Base-by-base conservation (phyloP, 2,888 invertebrate genomes). In the Unio delphinus region DNA sequence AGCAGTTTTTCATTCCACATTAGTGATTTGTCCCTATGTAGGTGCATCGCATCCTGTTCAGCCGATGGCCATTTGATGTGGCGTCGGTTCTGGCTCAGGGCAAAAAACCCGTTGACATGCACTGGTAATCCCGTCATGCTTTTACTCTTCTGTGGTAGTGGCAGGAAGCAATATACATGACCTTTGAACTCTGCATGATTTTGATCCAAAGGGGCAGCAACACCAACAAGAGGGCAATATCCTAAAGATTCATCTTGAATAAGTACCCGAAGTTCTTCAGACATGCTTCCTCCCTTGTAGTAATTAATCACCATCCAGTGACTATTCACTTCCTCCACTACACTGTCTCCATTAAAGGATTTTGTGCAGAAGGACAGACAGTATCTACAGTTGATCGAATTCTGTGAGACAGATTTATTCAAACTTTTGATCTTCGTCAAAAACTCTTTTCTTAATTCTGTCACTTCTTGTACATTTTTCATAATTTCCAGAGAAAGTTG, bases 221-320 rank as follows among this genome's bases (percentile, higher is more conserved):
- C 63, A 23, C 73, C 68, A 20, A 70, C 70, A 30, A 70, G 67
- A 17, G 73, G 73, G 65, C 69, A 65, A 55, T 73, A 70, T 15
- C 68, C 68, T 7, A 73, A 54, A 15, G 65, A 45, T 23, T 68
- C 55, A 23, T 69, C 45, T 15, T 45, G 3, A 45, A 45, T 45
- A 45, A 45, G 45, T 15, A 15, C 45, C 15, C 3, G 61, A 54
- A 81, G 61, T n/a, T 72, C 57, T 15, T 62, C 30, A 58, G 77
- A 76, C 34, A 80, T 30, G 7, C 58, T 23, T 60, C 60, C 65
- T 18, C 76, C 80, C 61, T 73, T 61, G 54, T 71, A 73, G 54
- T 62, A 71, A 64, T 77, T 75, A 18, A 68, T 64, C 23, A 81
- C 78, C 34, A 75, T 67, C 78, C 79, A 81, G 11, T 45, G 11